Conservation (phyloP, 2,797 vertebrate genomes). For the Platalea minor region DNA sequence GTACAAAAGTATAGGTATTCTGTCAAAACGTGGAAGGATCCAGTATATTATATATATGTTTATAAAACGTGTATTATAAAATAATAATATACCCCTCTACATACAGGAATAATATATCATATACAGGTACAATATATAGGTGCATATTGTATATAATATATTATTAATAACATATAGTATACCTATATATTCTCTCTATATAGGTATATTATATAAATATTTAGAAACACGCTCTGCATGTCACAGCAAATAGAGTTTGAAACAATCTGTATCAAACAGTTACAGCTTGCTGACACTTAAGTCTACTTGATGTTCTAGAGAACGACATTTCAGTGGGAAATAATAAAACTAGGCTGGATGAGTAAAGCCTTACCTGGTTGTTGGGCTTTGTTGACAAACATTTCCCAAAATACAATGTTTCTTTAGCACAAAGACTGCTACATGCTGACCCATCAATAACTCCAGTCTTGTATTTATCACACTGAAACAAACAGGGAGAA, state of each 20-base stretch:
- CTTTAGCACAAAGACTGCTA: constrained; percentile 93
- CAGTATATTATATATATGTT: neutral
- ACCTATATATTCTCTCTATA: neutral
- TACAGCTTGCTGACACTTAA: neutral
- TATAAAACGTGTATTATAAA: neutral
- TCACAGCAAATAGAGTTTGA: neutral
- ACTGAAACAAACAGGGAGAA: constrained; percentile 78
- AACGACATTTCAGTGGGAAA: neutral
- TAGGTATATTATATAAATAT: too few species aligned
- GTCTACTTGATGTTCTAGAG: neutral
- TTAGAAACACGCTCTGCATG: neutral
- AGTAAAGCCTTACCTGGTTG: constrained; percentile 83
- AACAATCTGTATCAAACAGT: neutral
- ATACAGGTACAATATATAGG: neutral
- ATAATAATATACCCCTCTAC: neutral
- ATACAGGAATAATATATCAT: neutral
- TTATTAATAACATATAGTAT: neutral
- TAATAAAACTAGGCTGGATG: neutral
- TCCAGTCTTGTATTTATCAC: constrained; percentile 93
- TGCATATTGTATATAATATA: neutral
- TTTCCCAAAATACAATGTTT: constrained; percentile 93
- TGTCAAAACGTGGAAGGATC: neutral
- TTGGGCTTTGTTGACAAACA: constrained; percentile 90
- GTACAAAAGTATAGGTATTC: neutral
- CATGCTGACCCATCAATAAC: constrained; percentile 95